phyloP scores from a whole-genome alignment of 2,113 vertebrate genomes.

The Xerus inauris region DNA sequence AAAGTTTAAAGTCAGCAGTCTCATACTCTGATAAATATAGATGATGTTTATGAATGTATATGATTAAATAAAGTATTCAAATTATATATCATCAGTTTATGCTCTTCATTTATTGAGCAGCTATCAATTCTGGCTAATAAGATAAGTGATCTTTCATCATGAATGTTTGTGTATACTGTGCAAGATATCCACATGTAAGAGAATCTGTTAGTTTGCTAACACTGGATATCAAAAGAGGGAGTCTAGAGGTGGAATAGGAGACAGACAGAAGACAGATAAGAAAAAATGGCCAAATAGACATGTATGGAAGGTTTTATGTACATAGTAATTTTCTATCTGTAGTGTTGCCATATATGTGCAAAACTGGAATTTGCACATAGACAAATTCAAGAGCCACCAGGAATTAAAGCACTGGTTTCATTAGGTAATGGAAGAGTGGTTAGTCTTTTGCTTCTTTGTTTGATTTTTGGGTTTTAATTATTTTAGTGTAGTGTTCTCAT shows the following conservation, averaged over 20 bases:
- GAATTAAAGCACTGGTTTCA: neutral
- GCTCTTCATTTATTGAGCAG: neutral
- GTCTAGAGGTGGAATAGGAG: neutral
- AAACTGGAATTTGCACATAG: neutral
- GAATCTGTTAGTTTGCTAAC: neutral
- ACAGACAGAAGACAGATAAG: neutral
- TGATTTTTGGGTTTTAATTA: conserved; percentile 22
- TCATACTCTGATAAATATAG: neutral
- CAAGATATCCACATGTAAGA: neutral
- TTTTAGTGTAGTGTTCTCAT: neutral
- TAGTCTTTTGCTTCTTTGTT: neutral
- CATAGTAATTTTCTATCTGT: neutral
- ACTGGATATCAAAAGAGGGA: neutral
- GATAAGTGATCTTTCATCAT: neutral
- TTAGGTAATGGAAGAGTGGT: neutral
- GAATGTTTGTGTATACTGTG: neutral
- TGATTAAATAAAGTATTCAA: neutral
- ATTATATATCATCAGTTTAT: neutral
- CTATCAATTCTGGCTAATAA: neutral
- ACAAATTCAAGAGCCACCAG: neutral
- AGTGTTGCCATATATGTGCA: neutral
- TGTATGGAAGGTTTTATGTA: neutral
- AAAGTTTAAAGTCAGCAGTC: neutral
- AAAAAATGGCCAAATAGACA: neutral
- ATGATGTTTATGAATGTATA: neutral